A percentile compares a stretch with the other conserved stretches of the same genome.
These are phyloP conservation scores for Lycaena phlaeas DNA, from an alignment of 2,888 invertebrate species.

Conservation along the genomic window DNA sequence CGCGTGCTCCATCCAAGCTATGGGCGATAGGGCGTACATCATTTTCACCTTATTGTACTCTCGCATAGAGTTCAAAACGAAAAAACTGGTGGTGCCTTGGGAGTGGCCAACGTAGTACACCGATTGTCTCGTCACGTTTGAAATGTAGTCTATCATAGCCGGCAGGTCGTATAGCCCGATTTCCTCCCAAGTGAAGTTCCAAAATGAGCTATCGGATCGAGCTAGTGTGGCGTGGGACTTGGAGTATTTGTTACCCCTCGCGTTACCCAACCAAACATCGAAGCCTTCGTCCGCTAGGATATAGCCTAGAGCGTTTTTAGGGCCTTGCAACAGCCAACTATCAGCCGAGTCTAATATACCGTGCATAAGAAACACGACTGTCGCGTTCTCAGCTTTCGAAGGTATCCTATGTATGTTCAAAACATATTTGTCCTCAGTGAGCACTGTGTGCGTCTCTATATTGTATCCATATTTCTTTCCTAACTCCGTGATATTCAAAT, in stretches of 20 bases:
- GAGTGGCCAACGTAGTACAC: constrained; percentile 82
- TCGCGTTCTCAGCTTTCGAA: constrained; percentile 18
- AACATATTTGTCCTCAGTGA: constrained; percentile 45
- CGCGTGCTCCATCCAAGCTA: constrained; percentile 65
- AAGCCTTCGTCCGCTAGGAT: constrained; percentile 77
- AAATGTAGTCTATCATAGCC: constrained; percentile 77
- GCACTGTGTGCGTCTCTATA: constrained; percentile 38
- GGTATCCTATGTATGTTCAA: constrained; percentile 42
- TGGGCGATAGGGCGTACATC: constrained; percentile 73
- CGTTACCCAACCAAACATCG: constrained; percentile 89
- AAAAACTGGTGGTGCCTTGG: constrained; percentile 75
- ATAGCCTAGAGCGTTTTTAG: constrained; percentile 73
- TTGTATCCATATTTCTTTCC: constrained; percentile 34
- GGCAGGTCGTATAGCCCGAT: constrained; percentile 81
- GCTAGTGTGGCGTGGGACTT: constrained; percentile 54
- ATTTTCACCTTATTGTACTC: constrained; percentile 70
- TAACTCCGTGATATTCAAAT: constrained; percentile 34
- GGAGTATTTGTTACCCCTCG: constrained; percentile 83
- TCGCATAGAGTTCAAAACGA: constrained; percentile 64
- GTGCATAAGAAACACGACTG: constrained; percentile 81
- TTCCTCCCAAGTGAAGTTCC: constrained; percentile 79
- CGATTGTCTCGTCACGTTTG: constrained; percentile 53
- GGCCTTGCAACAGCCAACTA: constrained; percentile 80
- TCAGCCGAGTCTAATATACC: constrained; percentile 82
- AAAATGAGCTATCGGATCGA: constrained; percentile 30